Base-by-base conservation (phyloP, 2,797 vertebrate genomes). In the Girardinus metallicus region DNA sequence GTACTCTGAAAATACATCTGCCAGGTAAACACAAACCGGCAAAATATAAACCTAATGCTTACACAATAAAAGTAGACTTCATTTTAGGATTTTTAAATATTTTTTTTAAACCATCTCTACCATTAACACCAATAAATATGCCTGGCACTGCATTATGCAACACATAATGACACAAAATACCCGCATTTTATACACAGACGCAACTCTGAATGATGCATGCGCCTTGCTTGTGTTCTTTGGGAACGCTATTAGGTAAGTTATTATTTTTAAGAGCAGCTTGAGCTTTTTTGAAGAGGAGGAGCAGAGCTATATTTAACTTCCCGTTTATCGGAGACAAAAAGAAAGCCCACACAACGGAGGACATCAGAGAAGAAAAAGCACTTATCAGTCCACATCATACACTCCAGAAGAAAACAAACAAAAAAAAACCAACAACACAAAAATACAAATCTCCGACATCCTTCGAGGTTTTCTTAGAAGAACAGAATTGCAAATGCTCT, bases 251-350 rank as follows among this genome's bases (percentile, higher is more conserved):
- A 62, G 86, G 79, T 49, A 76, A 80, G 76, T 80, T 80, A 46
- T 78, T 84, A 79, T 80, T 76, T 80, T 51, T 34, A 80, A 85
- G 83, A 70, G 81, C 76, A 83, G 86, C 80, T 78, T 77, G 80
- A 75, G 76, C 73, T 80, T 84, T 51, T 73, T 82, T 79, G 80
- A 82, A 85, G 77, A 85, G 85, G 82, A 87, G 79, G 81, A 78
- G 81, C 18, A 76, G 74, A 15, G 41, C 91, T 92, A 92, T 87
- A 89, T 91, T 92, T 91, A 92, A 87, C 89, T 88, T 88, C 79
- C 81, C 74, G 86, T 86, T 92, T 88, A 83, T 47, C 34, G 80
- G 81, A 88, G 76, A 80, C 84, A 81, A 87, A 87, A 88, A 84
- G 51, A 66, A 84, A 81, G 81, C 83, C 83, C 80, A 83, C 89